phyloP scores from a whole-genome alignment of 37 sponge, comb jelly and placozoan species.

The Lycopodina hypogea region DNA sequence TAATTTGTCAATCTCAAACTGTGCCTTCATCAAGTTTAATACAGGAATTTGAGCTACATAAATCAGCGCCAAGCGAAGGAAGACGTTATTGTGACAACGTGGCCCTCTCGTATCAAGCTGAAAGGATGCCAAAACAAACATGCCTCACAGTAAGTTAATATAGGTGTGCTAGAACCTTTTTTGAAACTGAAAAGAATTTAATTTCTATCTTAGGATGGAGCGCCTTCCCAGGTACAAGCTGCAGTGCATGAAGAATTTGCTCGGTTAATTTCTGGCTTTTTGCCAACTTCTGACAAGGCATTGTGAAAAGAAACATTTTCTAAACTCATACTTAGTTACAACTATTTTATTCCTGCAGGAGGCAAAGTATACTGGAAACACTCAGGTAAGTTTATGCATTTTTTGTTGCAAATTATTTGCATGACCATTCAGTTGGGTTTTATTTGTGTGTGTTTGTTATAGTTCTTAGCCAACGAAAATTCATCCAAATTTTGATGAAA shows the following conservation, averaged over 20 bases:
- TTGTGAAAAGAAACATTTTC: neutral
- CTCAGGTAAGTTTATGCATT: conserved; percentile 11
- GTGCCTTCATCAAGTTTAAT: neutral
- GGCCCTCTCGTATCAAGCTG: conserved; percentile 84
- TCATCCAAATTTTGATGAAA: conserved; percentile 69
- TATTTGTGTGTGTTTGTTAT: no score
- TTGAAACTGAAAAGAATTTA: no score
- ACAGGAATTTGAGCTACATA: conserved; percentile 83
- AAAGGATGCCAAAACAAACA: conserved; percentile 87
- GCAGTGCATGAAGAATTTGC: conserved; percentile 83
- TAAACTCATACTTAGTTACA: neutral
- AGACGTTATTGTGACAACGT: conserved; percentile 77
- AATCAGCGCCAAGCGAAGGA: conserved; percentile 73
- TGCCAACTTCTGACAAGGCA: conserved; percentile 60
- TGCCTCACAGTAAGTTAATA: conserved; percentile 34
- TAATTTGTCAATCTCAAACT: neutral
- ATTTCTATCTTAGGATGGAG: conserved; percentile 73
- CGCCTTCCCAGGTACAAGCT: conserved; percentile 65
- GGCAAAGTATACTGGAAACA: neutral
- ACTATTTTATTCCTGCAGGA: neutral
- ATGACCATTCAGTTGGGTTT: neutral
- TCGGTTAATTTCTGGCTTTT: conserved; percentile 87
- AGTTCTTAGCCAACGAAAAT: conserved; percentile 74
- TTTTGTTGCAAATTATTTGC: neutral
- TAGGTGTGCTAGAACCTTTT: neutral